phyloP scores from a whole-genome alignment of 2,797 vertebrate genomes.

The Alcedo atthis region DNA sequence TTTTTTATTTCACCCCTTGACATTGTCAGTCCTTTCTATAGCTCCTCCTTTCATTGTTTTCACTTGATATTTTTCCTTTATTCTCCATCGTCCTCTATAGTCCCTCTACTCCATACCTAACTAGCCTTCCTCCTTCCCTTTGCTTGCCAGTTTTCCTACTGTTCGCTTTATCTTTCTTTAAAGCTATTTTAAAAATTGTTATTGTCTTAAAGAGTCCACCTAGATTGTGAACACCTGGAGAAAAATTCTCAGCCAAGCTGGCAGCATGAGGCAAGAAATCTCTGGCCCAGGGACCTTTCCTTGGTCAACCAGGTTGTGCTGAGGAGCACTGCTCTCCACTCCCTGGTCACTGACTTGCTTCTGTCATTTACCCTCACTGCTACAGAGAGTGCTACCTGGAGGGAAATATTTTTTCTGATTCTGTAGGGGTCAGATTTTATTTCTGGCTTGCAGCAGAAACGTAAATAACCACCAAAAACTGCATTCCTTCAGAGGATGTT shows the following conservation, averaged over 20 bases:
- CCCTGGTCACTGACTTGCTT: not conserved
- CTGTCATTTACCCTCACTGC: not conserved
- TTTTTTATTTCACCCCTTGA: slow-evolving; percentile 9
- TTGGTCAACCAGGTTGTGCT: not conserved
- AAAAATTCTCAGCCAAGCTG: not conserved
- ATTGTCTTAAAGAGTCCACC: not conserved
- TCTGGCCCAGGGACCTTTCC: not conserved
- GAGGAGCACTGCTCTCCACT: not conserved
- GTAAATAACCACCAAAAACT: not conserved
- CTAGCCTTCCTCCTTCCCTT: not conserved
- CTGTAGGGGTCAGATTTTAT: not conserved
- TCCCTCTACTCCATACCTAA: not conserved
- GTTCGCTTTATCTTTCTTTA: not conserved
- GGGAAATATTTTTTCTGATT: not conserved
- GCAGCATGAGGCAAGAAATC: not conserved
- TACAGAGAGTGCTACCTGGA: not conserved
- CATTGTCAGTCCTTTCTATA: not conserved
- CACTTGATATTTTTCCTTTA: not conserved
- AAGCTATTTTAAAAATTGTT: not conserved
- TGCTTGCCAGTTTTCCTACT: not conserved
- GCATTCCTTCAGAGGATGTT: not conserved
- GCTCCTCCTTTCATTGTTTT: slow-evolving; percentile 3
- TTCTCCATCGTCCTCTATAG: not conserved
- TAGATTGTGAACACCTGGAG: not conserved
- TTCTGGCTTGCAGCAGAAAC: not conserved